Conservation (phyloP, 2,888 invertebrate genomes). For the Lithophane socia region DNA sequence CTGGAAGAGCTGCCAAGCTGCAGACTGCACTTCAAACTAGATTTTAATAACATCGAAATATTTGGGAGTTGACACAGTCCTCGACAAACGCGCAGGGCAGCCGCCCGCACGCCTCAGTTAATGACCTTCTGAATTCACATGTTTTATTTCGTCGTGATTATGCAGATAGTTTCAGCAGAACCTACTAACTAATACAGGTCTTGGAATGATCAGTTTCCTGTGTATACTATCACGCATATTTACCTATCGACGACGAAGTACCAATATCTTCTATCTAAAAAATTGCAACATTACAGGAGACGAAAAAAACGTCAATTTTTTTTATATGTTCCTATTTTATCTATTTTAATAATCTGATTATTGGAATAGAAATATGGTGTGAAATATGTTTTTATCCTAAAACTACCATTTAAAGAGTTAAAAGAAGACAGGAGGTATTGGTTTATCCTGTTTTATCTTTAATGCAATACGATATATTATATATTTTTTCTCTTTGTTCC, state of each 20-base stretch:
- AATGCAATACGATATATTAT: no score
- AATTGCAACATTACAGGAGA: no score
- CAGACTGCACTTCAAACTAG: constrained; percentile 39
- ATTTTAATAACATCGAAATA: constrained; percentile 46
- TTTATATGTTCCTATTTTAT: no score
- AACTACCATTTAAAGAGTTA: no score
- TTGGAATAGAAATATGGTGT: no score
- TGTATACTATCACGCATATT: background rate
- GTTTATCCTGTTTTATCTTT: no score
- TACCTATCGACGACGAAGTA: background rate
- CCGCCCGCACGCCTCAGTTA: background rate
- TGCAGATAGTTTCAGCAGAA: background rate
- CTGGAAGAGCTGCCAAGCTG: constrained; percentile 62
- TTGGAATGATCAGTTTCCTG: background rate
- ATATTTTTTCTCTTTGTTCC: no score
- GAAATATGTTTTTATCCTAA: no score
- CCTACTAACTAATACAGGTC: background rate
- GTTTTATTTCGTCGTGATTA: background rate
- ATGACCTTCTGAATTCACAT: background rate
- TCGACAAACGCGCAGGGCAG: background rate
- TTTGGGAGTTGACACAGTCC: constrained; percentile 20
- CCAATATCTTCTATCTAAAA: no score
- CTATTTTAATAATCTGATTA: no score
- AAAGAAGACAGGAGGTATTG: no score
- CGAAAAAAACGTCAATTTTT: no score